phyloP scores from a whole-genome alignment of 2,797 vertebrate species.

The Clarias laeviceps region DNA sequence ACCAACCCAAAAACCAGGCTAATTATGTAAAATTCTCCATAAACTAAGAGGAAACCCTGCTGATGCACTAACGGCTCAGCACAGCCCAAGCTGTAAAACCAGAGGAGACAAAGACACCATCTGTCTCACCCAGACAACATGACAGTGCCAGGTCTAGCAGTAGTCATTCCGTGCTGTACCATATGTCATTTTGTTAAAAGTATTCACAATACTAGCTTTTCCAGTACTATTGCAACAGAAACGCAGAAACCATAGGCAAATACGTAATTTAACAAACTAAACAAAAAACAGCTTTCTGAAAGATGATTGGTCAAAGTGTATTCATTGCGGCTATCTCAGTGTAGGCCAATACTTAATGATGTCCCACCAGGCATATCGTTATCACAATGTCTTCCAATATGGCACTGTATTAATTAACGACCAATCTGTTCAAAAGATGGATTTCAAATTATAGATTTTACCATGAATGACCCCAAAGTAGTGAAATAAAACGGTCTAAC shows the following conservation, averaged over 20 bases:
- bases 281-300: too few species aligned
- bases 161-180: neutral
- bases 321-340: neutral
- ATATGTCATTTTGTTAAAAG: slow-evolving; percentile 16
- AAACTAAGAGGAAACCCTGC: neutral
- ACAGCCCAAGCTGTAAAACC: slow-evolving; percentile 18
- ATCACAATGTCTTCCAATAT: neutral
- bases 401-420: neutral
- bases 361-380: neutral
- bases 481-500: neutral
- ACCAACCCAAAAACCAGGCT: neutral
- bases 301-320: too few species aligned
- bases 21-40: slow-evolving; percentile 8
- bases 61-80: slow-evolving; percentile 4
- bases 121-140: slow-evolving; percentile 42
- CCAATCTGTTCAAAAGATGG: neutral
- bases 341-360: too few species aligned
- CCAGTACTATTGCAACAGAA: neutral
- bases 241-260: neutral
- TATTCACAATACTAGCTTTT: neutral
- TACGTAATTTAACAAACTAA: neutral
- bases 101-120: slow-evolving; percentile 55
- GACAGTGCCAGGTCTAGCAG: slow-evolving; percentile 24
- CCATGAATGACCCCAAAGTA: neutral
- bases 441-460: neutral